Evolutionary conservation across 2,888 invertebrate genomes (phyloP).

Genomic region (Tenthredo amoena): DNA sequence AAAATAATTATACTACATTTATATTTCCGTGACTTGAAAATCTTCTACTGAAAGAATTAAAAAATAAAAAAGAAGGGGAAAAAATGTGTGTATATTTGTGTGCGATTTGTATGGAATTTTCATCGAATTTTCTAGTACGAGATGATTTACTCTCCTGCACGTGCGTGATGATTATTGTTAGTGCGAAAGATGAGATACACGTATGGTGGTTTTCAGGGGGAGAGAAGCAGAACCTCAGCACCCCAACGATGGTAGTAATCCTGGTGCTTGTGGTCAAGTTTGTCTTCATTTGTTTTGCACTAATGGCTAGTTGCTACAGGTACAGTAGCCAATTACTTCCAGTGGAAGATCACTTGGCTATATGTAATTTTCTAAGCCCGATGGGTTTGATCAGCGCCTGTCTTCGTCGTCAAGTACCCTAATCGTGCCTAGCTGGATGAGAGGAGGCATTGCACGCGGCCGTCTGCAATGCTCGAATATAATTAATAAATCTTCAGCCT

Average conservation of each 20-base stretch:
- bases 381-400: slow-evolving; percentile 68
- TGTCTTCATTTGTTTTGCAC: slow-evolving; percentile 97
- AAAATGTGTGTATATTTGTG: slow-evolving; percentile 3
- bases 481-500: slow-evolving; percentile 12
- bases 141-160: background rate
- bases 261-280: slow-evolving; percentile 95
- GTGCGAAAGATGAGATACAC: slow-evolving; percentile 33
- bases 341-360: slow-evolving; percentile 45
- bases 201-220: slow-evolving; percentile 81
- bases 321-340: slow-evolving; percentile 78
- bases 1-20: background rate
- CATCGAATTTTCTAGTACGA: background rate
- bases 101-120: background rate
- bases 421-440: slow-evolving; percentile 73
- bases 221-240: slow-evolving; percentile 91
- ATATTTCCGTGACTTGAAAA: slow-evolving; percentile 5
- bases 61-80: background rate
- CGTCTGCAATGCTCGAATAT: slow-evolving; percentile 66
- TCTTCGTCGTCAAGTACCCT: slow-evolving; percentile 67
- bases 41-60: background rate
- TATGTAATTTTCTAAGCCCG: slow-evolving; percentile 52
- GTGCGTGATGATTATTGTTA: slow-evolving; percentile 9
- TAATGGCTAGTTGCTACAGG: slow-evolving; percentile 98
- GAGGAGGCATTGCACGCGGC: slow-evolving; percentile 74
- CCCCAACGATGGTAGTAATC: slow-evolving; percentile 94